Evolutionary conservation across 2,888 invertebrate species (phyloP).

Genomic region (Dicroscelio sp.): DNA sequence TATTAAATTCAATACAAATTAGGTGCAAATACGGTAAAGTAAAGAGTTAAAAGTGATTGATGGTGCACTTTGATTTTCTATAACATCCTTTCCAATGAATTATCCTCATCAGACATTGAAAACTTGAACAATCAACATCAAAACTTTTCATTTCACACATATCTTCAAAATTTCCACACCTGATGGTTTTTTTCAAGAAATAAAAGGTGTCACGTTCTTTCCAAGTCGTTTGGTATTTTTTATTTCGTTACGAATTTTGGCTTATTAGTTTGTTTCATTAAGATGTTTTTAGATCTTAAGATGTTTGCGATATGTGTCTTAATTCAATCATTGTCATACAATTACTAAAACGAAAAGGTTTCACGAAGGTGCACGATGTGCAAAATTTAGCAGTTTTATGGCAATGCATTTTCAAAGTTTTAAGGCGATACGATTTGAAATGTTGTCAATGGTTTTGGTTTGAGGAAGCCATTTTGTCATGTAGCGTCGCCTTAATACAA

Average conservation of each 20-base stretch:
- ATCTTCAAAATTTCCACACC: conserved; percentile 61
- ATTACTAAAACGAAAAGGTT: too few relatives aligned
- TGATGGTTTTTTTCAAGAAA: conserved; percentile 40
- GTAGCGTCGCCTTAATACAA: conserved; percentile 30
- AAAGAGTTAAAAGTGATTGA: conserved; percentile 44
- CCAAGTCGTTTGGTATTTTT: not conserved
- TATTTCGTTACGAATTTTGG: too few relatives aligned
- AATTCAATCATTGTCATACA: too few relatives aligned
- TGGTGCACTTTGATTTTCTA: conserved; percentile 80
- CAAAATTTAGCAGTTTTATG: not conserved
- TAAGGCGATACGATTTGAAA: conserved; percentile 20
- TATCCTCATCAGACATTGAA: conserved; percentile 54
- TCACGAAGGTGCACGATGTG: too few relatives aligned
- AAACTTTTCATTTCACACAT: conserved; percentile 75
- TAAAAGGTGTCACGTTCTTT: not conserved
- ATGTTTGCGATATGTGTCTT: too few relatives aligned
- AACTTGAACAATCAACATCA: conserved; percentile 72
- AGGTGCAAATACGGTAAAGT: conserved; percentile 53
- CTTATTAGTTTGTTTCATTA: too few relatives aligned
- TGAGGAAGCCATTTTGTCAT: too few relatives aligned
- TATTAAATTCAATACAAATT: too few relatives aligned
- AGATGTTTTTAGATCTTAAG: too few relatives aligned
- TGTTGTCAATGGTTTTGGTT: not conserved
- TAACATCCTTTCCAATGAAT: conserved; percentile 6
- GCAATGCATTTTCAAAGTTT: not conserved